Evolutionary conservation across 2,113 vertebrate genomes (phyloP).

Genomic region (Perognathus longimembris): DNA sequence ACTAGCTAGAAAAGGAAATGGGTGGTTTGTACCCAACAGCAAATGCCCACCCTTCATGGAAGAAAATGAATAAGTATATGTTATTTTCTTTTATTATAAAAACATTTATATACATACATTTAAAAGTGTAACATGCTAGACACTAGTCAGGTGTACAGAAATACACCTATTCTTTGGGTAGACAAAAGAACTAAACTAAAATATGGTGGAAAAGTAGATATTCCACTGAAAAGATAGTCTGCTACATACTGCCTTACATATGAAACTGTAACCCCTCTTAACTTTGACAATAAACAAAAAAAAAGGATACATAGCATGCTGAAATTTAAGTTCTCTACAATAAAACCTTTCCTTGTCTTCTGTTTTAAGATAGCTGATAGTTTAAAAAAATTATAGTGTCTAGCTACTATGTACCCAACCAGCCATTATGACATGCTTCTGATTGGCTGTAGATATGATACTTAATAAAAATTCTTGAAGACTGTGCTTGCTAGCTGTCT

Average conservation of each 20-base stretch:
- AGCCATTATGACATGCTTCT: neutral
- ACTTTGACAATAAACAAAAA: no score
- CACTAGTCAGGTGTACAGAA: neutral
- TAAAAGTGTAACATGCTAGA: neutral
- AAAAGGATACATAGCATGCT: conserved; percentile 24
- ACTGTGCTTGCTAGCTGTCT: neutral
- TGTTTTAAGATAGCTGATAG: neutral
- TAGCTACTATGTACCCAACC: neutral
- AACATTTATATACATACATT: conserved; percentile 40
- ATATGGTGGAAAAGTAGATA: neutral
- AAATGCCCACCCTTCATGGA: neutral
- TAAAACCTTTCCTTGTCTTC: conserved; percentile 18
- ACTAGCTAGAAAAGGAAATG: neutral
- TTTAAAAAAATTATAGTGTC: neutral
- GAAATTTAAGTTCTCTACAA: conserved; percentile 43
- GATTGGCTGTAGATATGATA: neutral
- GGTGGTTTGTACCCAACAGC: neutral
- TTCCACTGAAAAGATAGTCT: neutral
- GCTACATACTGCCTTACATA: neutral
- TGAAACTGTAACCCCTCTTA: no score
- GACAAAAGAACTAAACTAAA: neutral
- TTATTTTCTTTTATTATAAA: neutral
- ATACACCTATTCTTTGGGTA: neutral
- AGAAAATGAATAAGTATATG: neutral
- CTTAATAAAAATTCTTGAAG: neutral